Evolutionary conservation across 2,113 vertebrate species (phyloP).

Genomic region (Cyanoliseus patagonus): DNA sequence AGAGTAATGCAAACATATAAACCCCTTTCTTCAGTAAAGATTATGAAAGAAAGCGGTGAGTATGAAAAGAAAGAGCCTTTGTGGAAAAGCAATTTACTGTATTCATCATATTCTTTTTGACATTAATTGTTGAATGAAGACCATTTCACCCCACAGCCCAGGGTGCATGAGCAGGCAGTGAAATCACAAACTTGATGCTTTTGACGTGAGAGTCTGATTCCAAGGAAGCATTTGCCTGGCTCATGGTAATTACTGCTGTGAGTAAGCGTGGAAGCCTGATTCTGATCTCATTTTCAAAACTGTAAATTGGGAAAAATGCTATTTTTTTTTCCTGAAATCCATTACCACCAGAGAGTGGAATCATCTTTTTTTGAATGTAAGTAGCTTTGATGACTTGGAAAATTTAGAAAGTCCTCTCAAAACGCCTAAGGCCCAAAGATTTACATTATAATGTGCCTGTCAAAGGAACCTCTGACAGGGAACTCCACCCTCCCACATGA

Average conservation of each 20-base stretch:
- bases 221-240: not conserved
- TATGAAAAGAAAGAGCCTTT: not conserved
- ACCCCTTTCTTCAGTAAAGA: not conserved
- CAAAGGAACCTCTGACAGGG: not conserved
- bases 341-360: not conserved
- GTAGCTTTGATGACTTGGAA: not conserved
- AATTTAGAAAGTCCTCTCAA: not conserved
- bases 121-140: not conserved
- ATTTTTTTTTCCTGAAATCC: not conserved
- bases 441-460: not conserved
- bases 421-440: not conserved
- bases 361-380: not conserved
- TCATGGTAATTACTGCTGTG: not conserved
- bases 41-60: not conserved
- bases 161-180: not conserved
- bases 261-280: not conserved
- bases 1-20: constrained; percentile 16
- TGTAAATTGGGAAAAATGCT: not conserved
- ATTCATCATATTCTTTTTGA: not conserved
- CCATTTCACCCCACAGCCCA: not conserved
- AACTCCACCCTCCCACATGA: not conserved
- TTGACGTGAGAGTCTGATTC: not conserved
- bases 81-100: not conserved
- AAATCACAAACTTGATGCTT: not conserved
- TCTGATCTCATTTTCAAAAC: constrained; percentile 3